Percentiles rank a stretch among this genome's conserved stretches.
Conservation (phyloP, 2,888 invertebrate species). For the Bruchidius siliquastri region DNA sequence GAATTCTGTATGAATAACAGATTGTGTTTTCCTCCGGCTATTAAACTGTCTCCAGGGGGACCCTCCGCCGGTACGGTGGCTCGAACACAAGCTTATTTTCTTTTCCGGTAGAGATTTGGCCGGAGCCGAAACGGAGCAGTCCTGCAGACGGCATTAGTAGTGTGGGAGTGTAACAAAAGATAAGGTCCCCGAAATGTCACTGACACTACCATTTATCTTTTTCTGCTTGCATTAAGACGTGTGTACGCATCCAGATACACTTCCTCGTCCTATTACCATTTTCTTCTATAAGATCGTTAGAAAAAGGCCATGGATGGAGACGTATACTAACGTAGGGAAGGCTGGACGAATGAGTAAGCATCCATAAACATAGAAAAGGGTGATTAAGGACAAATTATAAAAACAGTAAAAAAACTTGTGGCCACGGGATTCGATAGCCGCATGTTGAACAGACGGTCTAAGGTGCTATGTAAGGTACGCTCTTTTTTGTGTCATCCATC, state of each 20-base stretch:
- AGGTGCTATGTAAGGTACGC: too few relatives aligned
- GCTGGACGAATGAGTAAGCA: too few relatives aligned
- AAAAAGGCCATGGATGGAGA: not conserved
- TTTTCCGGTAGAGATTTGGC: not conserved
- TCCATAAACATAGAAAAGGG: too few relatives aligned
- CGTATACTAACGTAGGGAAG: too few relatives aligned
- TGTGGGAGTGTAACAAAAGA: not conserved
- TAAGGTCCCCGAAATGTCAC: conserved; percentile 25
- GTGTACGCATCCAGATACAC: not conserved
- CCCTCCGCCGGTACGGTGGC: not conserved
- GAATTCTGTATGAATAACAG: not conserved
- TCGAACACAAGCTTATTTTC: not conserved
- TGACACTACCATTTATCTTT: conserved; percentile 33
- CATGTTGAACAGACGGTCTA: too few relatives aligned
- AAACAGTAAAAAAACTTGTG: too few relatives aligned
- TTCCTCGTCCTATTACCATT: not conserved
- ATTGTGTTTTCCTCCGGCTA: not conserved
- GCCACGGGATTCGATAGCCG: too few relatives aligned
- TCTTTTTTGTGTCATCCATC: too few relatives aligned
- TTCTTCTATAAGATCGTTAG: not conserved
- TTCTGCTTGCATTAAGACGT: conserved; percentile 3
- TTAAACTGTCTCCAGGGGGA: not conserved
- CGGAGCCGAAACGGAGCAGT: not conserved
- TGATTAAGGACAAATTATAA: too few relatives aligned
- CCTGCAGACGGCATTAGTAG: not conserved